Evolutionary conservation across 2,113 vertebrate genomes (phyloP), one percentile per base, ranked within the genome.

Genomic region (Zosterops borbonicus): DNA sequence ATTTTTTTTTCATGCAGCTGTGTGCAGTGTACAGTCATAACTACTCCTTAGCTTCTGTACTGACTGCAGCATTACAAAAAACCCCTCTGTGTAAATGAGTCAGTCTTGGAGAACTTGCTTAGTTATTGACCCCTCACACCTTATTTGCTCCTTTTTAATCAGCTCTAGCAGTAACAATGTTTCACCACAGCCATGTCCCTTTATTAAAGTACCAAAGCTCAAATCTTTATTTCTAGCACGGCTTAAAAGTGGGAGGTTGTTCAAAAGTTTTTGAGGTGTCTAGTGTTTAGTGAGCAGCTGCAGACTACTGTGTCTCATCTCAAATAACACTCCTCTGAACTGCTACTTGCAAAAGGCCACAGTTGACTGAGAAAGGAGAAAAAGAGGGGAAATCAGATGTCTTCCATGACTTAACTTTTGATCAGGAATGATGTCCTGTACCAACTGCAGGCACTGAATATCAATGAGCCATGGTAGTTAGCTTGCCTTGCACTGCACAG

Each of bases 361-460:
- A 58, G 6, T 8, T 47, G 49, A 10, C 39, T 55, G 21, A 17
- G 14, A 18, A 67, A 83, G 19, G 20, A 27, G 42, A 68, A 74
- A 17, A 28, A 24, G 68, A 77, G 12, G 24, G n/a, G 39, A 87
- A 87, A 50, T 74, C 8, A 8, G 49, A 14, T 0, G 0, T 47
- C 5, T 39, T 58, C 37, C 29, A 11, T 56, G 62, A 20, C 4
- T 25, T 25, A 37, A 31, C 7, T 3, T 41, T 65, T 76, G 56
- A 33, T 12, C 15, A 64, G 77, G 16, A 67, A 18, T 49, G 29
- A 20, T 73, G 35, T 50, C 33, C 63, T 41, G 1, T 6, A 11
- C 9, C 1, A 4, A 0, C 33, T 27, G n/a, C 23, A 33, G 65
- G 33, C 14, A 28, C 18, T 87, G 49, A 44, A 3, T 68, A 24